phyloP scores from a whole-genome alignment of 1,140 invertebrate species.

The Macrotrachela quadricornifera region DNA sequence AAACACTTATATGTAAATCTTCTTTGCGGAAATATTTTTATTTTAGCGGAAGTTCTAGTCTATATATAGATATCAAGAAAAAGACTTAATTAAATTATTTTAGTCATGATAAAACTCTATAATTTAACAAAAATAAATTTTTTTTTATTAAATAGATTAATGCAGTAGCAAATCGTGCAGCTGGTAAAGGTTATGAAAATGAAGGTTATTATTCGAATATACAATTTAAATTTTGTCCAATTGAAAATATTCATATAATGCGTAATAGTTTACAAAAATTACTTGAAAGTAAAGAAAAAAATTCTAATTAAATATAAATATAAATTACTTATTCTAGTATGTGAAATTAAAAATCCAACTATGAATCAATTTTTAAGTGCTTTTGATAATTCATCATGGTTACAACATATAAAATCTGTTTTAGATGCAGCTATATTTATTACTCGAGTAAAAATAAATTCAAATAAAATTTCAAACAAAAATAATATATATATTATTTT shows the following conservation, averaged over 20 bases:
- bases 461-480: too few relatives aligned
- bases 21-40: too few relatives aligned
- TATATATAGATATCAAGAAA: too few relatives aligned
- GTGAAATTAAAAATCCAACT: conserved; percentile 69
- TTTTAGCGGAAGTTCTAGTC: too few relatives aligned
- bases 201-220: conserved; percentile 95
- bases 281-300: conserved; percentile 53
- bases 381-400: conserved; percentile 80
- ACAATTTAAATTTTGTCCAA: conserved; percentile 91
- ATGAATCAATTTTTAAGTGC: conserved; percentile 72
- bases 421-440: conserved; percentile 78
- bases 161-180: conserved; percentile 92
- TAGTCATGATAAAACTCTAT: too few relatives aligned
- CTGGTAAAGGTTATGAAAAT: conserved; percentile 96
- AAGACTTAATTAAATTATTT: too few relatives aligned
- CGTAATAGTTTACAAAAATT: conserved; percentile 73
- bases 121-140: not conserved
- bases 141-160: conserved; percentile 66
- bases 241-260: conserved; percentile 99
- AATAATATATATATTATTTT: too few relatives aligned
- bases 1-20: too few relatives aligned
- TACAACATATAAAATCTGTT: conserved; percentile 79
- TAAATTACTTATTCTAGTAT: conserved; percentile 39
- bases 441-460: conserved; percentile 41
- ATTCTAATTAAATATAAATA: not conserved